phyloP scores from a whole-genome alignment of 2,888 invertebrate genomes.

The Siphonodentalium dalli region DNA sequence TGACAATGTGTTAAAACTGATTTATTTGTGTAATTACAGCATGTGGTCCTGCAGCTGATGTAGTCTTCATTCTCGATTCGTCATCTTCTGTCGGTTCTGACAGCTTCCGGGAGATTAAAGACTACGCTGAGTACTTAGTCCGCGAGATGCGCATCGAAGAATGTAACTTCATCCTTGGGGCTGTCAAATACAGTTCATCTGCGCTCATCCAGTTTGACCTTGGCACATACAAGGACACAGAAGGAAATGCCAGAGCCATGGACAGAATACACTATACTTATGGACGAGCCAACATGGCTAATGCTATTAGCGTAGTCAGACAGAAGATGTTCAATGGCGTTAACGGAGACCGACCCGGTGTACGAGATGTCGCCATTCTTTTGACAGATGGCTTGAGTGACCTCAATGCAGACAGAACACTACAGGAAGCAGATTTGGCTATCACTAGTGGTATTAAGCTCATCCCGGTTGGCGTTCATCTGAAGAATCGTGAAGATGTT shows the following conservation, averaged over 20 bases:
- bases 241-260: slow-evolving; percentile 41
- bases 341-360: slow-evolving; percentile 47
- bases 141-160: slow-evolving; percentile 47
- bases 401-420: slow-evolving; percentile 44
- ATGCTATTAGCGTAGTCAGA: slow-evolving; percentile 44
- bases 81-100: slow-evolving; percentile 48
- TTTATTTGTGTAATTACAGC: too few species aligned
- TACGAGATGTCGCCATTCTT: slow-evolving; percentile 53
- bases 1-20: too few species aligned
- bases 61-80: slow-evolving; percentile 58
- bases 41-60: slow-evolving; percentile 53
- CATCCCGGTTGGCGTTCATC: slow-evolving; percentile 51
- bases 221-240: slow-evolving; percentile 38
- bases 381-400: slow-evolving; percentile 56
- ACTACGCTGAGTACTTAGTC: slow-evolving; percentile 52
- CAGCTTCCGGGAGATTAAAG: slow-evolving; percentile 47
- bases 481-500: slow-evolving; percentile 44
- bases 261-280: slow-evolving; percentile 44
- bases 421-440: slow-evolving; percentile 52
- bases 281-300: slow-evolving; percentile 56
- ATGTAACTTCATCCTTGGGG: slow-evolving; percentile 48
- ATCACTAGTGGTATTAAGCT: slow-evolving; percentile 50
- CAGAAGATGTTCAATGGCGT: slow-evolving; percentile 44
- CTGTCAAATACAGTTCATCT: slow-evolving; percentile 58
- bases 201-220: slow-evolving; percentile 52